Conservation (phyloP, 2,888 invertebrate genomes). For the Hydropsyche betteni region DNA sequence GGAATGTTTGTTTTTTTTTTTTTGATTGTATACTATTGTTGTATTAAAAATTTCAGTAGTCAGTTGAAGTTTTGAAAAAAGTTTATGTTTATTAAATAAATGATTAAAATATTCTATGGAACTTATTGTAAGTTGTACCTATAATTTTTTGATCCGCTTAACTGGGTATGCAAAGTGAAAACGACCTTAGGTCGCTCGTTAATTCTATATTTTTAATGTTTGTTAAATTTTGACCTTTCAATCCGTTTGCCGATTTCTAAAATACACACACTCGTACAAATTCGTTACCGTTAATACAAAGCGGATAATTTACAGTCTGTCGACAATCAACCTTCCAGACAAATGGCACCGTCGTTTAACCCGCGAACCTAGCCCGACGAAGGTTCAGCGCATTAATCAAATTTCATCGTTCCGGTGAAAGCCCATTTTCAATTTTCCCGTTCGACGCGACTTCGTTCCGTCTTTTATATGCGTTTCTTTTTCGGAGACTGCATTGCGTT, state of each 20-base stretch:
- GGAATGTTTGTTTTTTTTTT: too few species aligned
- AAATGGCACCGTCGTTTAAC: slow-evolving; percentile 13
- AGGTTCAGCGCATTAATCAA: slow-evolving; percentile 35
- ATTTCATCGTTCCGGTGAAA: slow-evolving; percentile 24
- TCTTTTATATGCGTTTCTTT: background rate
- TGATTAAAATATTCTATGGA: too few species aligned
- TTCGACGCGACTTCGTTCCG: background rate
- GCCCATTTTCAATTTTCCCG: slow-evolving; percentile 24
- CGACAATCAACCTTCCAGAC: slow-evolving; percentile 3
- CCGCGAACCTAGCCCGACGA: slow-evolving; percentile 10
- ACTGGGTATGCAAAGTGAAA: background rate
- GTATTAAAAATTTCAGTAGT: too few species aligned
- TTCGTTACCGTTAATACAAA: too few species aligned
- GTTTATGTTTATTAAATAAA: too few species aligned
- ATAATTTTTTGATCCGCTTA: too few species aligned
- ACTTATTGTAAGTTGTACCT: too few species aligned
- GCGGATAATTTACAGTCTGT: slow-evolving; percentile 4
- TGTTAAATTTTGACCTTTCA: slow-evolving; percentile 7
- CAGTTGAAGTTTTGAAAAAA: too few species aligned
- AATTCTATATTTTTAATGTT: background rate
- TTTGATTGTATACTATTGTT: too few species aligned
- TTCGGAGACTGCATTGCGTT: too few species aligned
- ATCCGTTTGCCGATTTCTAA: background rate
- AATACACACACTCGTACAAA: too few species aligned
- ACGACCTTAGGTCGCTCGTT: background rate